Evolutionary conservation across 2,113 vertebrate genomes (phyloP).

Genomic region (Xenus cinereus): DNA sequence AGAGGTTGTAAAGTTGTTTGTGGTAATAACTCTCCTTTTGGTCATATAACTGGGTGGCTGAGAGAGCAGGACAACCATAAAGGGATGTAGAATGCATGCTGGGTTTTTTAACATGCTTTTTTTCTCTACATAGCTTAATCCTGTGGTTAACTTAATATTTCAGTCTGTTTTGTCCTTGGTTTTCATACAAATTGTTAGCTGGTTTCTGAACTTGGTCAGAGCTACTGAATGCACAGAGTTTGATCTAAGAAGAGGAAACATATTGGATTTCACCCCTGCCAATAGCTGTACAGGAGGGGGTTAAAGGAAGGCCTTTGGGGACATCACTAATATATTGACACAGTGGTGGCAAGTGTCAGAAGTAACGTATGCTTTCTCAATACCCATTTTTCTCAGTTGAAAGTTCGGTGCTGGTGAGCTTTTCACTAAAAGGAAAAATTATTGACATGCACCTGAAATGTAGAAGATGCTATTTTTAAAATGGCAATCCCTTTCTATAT

Average conservation of each 20-base stretch:
- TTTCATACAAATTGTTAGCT: constrained; percentile 16
- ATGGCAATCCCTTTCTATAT: not conserved
- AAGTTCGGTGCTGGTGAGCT: not conserved
- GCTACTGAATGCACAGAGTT: not conserved
- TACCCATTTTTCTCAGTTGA: not conserved
- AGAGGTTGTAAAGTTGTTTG: not conserved
- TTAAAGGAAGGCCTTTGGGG: not conserved
- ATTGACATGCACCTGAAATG: not conserved
- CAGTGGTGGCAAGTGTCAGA: not conserved
- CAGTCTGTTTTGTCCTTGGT: not conserved
- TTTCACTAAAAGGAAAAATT: not conserved
- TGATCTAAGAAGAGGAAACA: not conserved
- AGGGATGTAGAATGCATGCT: not conserved
- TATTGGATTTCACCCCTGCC: not conserved
- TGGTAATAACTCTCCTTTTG: not conserved
- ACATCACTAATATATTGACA: not conserved
- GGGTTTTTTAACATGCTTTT: not conserved
- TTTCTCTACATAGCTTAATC: not conserved
- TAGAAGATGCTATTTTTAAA: not conserved
- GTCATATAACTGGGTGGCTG: constrained; percentile 2
- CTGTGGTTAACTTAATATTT: constrained; percentile 19
- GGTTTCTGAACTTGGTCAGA: not conserved
- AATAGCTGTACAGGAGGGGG: not conserved
- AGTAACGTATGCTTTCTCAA: not conserved
- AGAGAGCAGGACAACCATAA: not conserved